Evolutionary conservation across 2,113 vertebrate species (phyloP), one percentile per base, ranked within the genome.

Genomic region (Ciconia stormi): DNA sequence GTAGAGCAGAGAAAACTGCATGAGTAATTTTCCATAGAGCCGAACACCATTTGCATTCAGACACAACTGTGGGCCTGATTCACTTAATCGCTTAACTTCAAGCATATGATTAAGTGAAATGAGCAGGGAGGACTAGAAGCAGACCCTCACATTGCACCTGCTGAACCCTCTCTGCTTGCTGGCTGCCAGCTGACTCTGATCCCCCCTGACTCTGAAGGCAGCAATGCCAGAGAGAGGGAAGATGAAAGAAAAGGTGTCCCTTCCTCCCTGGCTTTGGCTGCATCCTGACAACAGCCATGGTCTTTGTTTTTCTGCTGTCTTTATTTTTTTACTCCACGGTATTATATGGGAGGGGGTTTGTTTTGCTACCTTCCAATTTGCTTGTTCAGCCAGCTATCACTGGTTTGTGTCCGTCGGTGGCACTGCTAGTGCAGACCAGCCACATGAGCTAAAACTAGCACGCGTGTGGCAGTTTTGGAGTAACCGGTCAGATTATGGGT

Each of bases 331-430:
- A 23, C 8, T 58, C 27, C 6, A 3, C 5, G 2, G 7, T 34
- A 1, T 79, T 79, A 9, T 2, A 6, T 3, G 7, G 25, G n/a
- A n/a, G n/a, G n/a, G n/a, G n/a, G n/a, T n/a, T 20, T 11, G 29
- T 36, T 50, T n/a, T 80, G 4, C 53, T 87, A 34, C 47, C 34
- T 83, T 72, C 21, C 44, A 52, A 1, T 47, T 32, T 42, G 18
- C 26, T 38, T 42, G 9, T 26, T 79, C 20, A 25, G 40, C 17
- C 38, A 46, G 1, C 18, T n/a, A 8, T 27, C 29, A 6, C 8
- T 13, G 23, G 30, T 67, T 46, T 5, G 1, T 73, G 70, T 65
- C 16, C 8, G 1, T 6, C 34, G 25, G 82, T 4, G 11, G 27
- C 62, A 16, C 29, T 67, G 69, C 44, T 36, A 38, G 2, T 9